Evolutionary conservation across 2,113 vertebrate species (phyloP).

Genomic region (Ptilorrhoa leucosticta): DNA sequence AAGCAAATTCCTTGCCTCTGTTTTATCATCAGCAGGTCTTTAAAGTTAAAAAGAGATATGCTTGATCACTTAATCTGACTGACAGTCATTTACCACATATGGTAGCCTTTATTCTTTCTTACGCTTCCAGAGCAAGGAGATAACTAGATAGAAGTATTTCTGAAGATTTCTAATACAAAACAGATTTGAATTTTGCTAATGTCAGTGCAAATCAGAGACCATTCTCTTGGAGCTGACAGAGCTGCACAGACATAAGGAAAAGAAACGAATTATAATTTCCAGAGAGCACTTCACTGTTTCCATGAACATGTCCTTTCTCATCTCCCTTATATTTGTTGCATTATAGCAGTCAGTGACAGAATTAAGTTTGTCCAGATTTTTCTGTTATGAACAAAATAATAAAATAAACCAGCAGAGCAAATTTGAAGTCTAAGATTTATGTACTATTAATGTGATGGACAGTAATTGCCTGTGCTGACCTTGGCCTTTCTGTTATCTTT

Average conservation of each 20-base stretch:
- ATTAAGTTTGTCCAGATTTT: neutral
- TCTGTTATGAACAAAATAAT: neutral
- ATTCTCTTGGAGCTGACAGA: neutral
- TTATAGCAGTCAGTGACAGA: neutral
- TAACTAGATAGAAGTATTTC: neutral
- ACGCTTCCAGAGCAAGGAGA: neutral
- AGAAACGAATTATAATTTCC: neutral
- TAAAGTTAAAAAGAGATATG: neutral
- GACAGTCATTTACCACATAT: neutral
- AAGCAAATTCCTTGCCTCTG: neutral
- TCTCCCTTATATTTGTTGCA: neutral
- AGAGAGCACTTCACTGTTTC: neutral
- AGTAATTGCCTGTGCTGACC: neutral
- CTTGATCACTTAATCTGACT: neutral
- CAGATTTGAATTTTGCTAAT: neutral
- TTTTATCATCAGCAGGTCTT: neutral
- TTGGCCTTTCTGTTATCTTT: neutral
- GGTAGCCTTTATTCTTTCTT: neutral
- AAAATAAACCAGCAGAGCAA: neutral
- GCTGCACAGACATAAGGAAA: neutral
- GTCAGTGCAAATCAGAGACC: neutral
- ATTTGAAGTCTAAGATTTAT: neutral
- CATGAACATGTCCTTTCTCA: neutral
- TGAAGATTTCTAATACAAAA: neutral
- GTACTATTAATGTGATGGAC: neutral